Evolutionary conservation across 2,797 vertebrate genomes (phyloP), one percentile per base, ranked within the genome.

Genomic region (Cichlasoma orientale): DNA sequence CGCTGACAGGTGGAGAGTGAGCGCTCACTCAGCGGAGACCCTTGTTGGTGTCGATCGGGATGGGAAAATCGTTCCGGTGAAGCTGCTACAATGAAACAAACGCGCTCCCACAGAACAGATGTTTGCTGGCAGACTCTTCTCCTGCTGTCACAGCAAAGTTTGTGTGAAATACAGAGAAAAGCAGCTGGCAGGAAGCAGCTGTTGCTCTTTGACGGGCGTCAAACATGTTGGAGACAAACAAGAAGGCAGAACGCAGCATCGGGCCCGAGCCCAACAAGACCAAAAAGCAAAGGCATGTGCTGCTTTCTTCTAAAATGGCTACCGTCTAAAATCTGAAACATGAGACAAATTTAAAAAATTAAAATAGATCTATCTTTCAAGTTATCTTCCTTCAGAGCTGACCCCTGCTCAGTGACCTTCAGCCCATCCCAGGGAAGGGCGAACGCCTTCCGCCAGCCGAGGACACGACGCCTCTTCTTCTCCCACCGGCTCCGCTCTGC

Each of bases 281-380:
- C 27, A 27, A 61, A 70, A 23, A 59, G 63, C 9, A 50, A 75
- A 74, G 44, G 75, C 56, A 4, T n/a, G 19, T 21, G 50, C 50
- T 53, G 25, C 4, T 23, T 58, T 81, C 53, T 80, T 61, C 69
- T 70, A 69, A 66, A 33, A 66, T n/a, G 70, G 63, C 80, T 58
- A 71, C 52, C 2, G 29, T 69, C 80, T 73, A 74, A 53, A 80
- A 82, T 70, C 21, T 27, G 74, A 82, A 88, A 83, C n/a, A 57
- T 77, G 73, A 82, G 58, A 57, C 29, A 79, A 68, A 8, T 19
- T 18, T 23, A 68, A 83, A 88, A 88, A 84, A 76, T 21, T 66
- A 84, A 84, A 80, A 83, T 52, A 79, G 71, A 82, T 81, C 57
- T 52, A 70, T 89, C 85, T 80, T 92, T 94, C 86, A 93, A 87